Percentiles rank a stretch among this genome's conserved stretches.
Conservation (phyloP, 2,888 invertebrate species). For the Leucoptera coffeella region DNA sequence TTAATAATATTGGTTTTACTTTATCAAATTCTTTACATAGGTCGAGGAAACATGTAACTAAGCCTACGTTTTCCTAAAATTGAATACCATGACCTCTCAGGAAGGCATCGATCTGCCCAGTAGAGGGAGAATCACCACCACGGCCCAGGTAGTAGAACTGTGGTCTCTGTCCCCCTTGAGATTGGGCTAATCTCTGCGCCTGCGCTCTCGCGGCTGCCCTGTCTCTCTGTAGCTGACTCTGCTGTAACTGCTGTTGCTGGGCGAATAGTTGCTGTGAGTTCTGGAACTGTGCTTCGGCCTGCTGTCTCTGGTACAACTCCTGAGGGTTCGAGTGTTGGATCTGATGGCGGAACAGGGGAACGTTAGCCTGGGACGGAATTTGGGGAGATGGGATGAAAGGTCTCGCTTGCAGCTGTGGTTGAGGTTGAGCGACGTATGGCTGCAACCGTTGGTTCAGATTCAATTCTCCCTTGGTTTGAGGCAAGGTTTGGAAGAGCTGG, state of each 20-base stretch:
- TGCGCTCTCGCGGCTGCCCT: slow-evolving; percentile 48
- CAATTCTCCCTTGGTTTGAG: slow-evolving; percentile 66
- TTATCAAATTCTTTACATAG: neutral
- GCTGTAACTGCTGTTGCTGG: slow-evolving; percentile 63
- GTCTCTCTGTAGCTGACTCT: slow-evolving; percentile 57
- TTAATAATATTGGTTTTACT: too few species aligned
- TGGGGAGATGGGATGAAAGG: slow-evolving; percentile 56
- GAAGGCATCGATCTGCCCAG: slow-evolving; percentile 76
- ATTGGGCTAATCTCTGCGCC: slow-evolving; percentile 29
- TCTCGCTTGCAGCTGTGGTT: slow-evolving; percentile 49
- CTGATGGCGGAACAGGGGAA: slow-evolving; percentile 44
- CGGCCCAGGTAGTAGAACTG: slow-evolving; percentile 58
- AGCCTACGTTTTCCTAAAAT: slow-evolving; percentile 30
- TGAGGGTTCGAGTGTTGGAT: slow-evolving; percentile 34
- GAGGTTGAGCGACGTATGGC: slow-evolving; percentile 62
- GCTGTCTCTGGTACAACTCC: slow-evolving; percentile 54
- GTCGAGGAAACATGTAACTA: slow-evolving; percentile 8
- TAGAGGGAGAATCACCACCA: slow-evolving; percentile 34
- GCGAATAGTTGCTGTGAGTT: slow-evolving; percentile 61
- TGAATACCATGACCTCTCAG: slow-evolving; percentile 66
- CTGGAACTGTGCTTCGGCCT: slow-evolving; percentile 53
- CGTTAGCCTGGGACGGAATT: slow-evolving; percentile 28
- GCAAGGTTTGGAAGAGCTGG: slow-evolving; percentile 68
- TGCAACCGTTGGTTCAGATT: slow-evolving; percentile 68
- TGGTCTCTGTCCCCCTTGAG: slow-evolving; percentile 31